These are phyloP conservation scores for Oxygymnocypris stewartii DNA, from an alignment of 2,113 vertebrate genomes.

Conservation along the genomic window DNA sequence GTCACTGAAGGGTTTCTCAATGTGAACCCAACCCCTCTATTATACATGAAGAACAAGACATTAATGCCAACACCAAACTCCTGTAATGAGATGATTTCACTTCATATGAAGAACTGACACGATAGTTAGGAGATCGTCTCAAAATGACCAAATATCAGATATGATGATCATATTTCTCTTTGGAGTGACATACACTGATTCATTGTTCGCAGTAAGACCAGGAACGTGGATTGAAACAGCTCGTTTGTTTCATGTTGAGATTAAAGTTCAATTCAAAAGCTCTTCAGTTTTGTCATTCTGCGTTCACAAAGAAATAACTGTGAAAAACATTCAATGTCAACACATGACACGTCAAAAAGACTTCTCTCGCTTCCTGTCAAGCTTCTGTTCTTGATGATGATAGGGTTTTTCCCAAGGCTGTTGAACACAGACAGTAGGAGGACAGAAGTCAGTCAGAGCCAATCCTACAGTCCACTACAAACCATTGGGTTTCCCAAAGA, in stretches of 20 bases:
- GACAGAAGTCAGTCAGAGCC: constrained; percentile 47
- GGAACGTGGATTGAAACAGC: neutral
- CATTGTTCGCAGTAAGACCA: neutral
- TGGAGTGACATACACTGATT: neutral
- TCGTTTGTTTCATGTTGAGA: neutral
- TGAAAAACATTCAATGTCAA: constrained; percentile 31
- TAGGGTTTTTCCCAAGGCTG: constrained; percentile 65
- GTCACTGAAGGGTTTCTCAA: constrained; percentile 34
- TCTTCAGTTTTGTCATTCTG: neutral
- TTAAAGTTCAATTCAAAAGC: neutral
- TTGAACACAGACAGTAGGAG: constrained; percentile 39
- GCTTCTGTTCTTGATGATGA: constrained; percentile 47
- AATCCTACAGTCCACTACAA: neutral
- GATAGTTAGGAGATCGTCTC: no score
- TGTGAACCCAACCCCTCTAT: constrained; percentile 28
- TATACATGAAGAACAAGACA: neutral
- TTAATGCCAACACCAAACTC: neutral
- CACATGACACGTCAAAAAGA: constrained; percentile 49
- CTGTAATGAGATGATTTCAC: neutral
- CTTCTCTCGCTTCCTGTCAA: constrained; percentile 53
- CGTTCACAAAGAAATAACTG: constrained; percentile 30
- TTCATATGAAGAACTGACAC: neutral
- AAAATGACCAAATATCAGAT: neutral
- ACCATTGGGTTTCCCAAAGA: neutral
- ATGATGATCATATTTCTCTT: neutral